Percentiles rank a stretch among this genome's conserved stretches.
Evolutionary conservation across 2,888 invertebrate species (phyloP).

Genomic region (Drosophila mercatorum): DNA sequence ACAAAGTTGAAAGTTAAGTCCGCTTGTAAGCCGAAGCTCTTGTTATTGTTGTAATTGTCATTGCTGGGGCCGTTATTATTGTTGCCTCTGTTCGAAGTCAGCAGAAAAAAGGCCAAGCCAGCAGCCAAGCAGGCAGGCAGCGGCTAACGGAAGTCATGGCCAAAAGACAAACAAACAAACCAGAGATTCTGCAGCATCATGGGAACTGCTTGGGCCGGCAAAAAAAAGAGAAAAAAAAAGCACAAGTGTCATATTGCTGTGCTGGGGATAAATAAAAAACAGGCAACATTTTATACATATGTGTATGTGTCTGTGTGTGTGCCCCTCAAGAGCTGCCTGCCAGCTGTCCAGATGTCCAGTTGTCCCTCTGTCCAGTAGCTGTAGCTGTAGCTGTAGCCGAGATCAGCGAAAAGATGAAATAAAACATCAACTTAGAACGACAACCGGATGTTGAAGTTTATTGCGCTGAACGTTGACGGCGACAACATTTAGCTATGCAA

Average conservation of each 20-base stretch:
- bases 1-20: conserved; percentile 62
- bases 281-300: conserved; percentile 74
- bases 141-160: conserved; percentile 79
- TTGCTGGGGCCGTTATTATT: conserved; percentile 11
- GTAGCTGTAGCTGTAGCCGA: conserved; percentile 59
- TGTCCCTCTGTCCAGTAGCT: conserved; percentile 44
- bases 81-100: conserved; percentile 40
- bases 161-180: conserved; percentile 74
- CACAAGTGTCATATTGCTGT: conserved; percentile 77
- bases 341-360: conserved; percentile 10
- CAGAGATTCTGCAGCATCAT: conserved; percentile 78
- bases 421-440: conserved; percentile 68
- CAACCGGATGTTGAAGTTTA: conserved; percentile 78
- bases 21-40: conserved; percentile 26
- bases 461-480: conserved; percentile 46
- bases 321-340: conserved; percentile 29
- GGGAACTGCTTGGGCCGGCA: conserved; percentile 74
- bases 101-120: conserved; percentile 52
- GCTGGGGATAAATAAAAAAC: conserved; percentile 67
- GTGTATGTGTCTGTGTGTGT: conserved; percentile 31
- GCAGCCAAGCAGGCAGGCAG: conserved; percentile 50
- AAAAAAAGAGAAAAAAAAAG: conserved; percentile 52
- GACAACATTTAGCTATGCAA: conserved; percentile 52
- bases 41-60: conserved; percentile 27
- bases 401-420: conserved; percentile 68